phyloP scores from a whole-genome alignment of 2,113 vertebrate genomes.

The Pleuronectes platessa region DNA sequence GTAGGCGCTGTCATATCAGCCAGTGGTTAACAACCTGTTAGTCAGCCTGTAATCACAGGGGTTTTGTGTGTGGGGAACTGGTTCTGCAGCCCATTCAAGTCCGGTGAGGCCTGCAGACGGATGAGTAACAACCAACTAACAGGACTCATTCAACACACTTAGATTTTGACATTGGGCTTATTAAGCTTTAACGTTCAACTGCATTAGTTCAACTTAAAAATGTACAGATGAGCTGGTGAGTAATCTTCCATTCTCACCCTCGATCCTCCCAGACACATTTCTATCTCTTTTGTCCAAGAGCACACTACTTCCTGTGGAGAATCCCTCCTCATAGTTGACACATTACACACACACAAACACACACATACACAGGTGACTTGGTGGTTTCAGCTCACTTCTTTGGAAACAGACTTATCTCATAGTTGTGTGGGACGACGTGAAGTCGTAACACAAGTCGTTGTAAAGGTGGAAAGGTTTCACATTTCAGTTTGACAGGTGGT shows the following conservation, averaged over 20 bases:
- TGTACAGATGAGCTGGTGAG: background rate
- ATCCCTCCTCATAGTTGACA: background rate
- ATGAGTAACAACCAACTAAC: conserved; percentile 60
- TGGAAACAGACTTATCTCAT: background rate
- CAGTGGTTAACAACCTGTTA: conserved; percentile 76
- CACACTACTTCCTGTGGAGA: background rate
- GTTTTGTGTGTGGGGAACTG: conserved; percentile 74
- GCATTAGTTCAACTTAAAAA: background rate
- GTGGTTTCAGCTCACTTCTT: background rate
- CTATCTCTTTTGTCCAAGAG: background rate
- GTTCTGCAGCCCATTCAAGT: conserved; percentile 79
- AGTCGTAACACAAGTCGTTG: background rate
- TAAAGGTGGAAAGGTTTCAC: background rate
- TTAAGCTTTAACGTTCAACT: background rate
- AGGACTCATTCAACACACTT: conserved; percentile 26
- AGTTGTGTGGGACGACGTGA: background rate
- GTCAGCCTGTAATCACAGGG: conserved; percentile 74
- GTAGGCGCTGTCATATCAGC: conserved; percentile 58
- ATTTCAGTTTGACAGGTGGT: background rate
- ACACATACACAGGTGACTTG: background rate
- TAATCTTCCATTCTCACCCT: background rate
- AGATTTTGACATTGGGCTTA: conserved; percentile 14
- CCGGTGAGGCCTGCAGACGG: conserved; percentile 41
- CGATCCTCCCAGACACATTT: background rate
- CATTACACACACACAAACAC: no score